Conservation (phyloP, 1,140 invertebrate species). For the Bemisia tabaci region DNA sequence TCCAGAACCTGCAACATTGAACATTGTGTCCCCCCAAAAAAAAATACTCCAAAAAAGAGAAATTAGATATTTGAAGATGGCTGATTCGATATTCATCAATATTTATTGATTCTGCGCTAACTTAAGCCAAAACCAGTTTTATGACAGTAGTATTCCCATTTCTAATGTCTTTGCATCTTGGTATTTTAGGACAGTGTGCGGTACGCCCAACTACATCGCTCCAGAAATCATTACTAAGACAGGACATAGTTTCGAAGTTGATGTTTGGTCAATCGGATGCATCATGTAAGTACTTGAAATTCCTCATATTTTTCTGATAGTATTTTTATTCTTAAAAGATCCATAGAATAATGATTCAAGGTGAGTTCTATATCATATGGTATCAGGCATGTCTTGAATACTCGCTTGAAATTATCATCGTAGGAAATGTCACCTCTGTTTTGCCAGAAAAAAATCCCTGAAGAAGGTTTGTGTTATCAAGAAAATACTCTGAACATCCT, state of each 20-base stretch:
- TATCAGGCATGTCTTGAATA: neutral
- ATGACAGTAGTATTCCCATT: too few species aligned
- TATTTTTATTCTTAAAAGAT: constrained; percentile 6
- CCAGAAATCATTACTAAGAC: constrained; percentile 89
- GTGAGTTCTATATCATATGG: neutral
- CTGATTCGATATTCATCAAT: too few species aligned
- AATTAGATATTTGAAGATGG: too few species aligned
- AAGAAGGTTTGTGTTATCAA: too few species aligned
- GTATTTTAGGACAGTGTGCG: constrained; percentile 67
- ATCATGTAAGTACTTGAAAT: constrained; percentile 48
- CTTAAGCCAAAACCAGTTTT: too few species aligned
- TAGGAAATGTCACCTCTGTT: neutral
- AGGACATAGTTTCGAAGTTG: constrained; percentile 91
- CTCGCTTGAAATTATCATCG: neutral
- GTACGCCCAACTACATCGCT: constrained; percentile 97
- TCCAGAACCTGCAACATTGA: too few species aligned
- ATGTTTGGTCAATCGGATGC: constrained; percentile 93
- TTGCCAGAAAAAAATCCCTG: too few species aligned
- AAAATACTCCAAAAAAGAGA: too few species aligned
- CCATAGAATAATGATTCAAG: neutral
- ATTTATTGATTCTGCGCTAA: too few species aligned
- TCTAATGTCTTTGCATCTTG: too few species aligned
- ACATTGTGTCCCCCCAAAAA: too few species aligned
- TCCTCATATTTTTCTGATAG: constrained; percentile 6
- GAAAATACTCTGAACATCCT: too few species aligned